Base-by-base conservation (phyloP, 2,888 invertebrate genomes). In the Sphaerophoria rueppellii region DNA sequence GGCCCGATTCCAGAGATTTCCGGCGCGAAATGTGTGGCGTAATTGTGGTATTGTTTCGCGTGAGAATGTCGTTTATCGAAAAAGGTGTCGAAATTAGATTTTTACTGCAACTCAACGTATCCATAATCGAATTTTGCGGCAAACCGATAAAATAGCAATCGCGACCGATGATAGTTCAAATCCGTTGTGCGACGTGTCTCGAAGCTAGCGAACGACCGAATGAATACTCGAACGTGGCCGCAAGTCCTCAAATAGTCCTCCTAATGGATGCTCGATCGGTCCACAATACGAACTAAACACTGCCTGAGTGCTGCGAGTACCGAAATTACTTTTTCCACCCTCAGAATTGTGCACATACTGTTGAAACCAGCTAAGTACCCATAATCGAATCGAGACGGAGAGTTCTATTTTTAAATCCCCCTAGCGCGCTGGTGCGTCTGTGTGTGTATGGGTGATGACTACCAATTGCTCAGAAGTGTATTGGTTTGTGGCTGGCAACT, bases 31-130 rank as follows among this genome's bases (percentile, higher is more conserved):
- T 88, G 88, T 52, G 88, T 74, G 76, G 89, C 88, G 86, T 88
- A 43, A 88, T 88, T 58, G 88, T 87, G 5, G 88, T 89, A 71
- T 89, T 91, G 54, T 89, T 90, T 54, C 91, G 89, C n/a, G 94
- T 94, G 89, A 95, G 91, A 90, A 95, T 95, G 88, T 95, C 95
- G 88, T 95, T 95, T 73, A 95, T 95, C 9, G 95, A 95, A 91
- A 95, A 95, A 46, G 95, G 95, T 9, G 95, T 95, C 9, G 93
- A 92, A 3, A 24, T 24, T 24, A 91, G 88, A 43, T 89, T 89
- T 87, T 91, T 91, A 86, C 89, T 90, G 14, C 90, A 87, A 63
- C 78, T 85, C 55, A 82, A 46, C 24, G 85, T 85, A 73, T 85
- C 85, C 85, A 85, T 85, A 58, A 46, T 58, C 7, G 14, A 6